Evolutionary conservation across 2,113 vertebrate genomes (phyloP), one percentile per base, ranked within the genome.

Genomic region (Gasterosteus aculeatus): DNA sequence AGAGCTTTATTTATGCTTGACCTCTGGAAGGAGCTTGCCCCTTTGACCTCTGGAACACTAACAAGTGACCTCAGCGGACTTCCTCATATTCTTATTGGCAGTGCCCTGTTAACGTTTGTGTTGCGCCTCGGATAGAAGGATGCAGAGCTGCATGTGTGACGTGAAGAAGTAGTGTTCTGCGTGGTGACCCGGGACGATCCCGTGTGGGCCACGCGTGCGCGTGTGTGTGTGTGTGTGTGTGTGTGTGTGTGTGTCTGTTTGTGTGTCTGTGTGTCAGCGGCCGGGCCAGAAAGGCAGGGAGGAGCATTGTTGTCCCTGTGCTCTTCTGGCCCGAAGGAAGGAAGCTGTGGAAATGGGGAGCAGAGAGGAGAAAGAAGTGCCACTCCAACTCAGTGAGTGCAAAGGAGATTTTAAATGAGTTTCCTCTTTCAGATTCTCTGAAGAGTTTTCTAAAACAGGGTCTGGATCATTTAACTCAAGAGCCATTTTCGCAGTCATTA

Each of bases 81-180:
- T 90, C 83, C 88, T 81, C 33, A 2, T 5, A 73, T 85, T 92
- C 90, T 85, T 81, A 88, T 89, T 89, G 89, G 88, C 72, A 72
- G 63, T 3, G 14, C 1, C 0, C 18, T 86, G 84, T 90, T 91
- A 84, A 83, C 39, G 73, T 90, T 51, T 72, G 67, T 57, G 74
- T 86, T 77, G 35, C 54, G 75, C 41, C 60, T 78, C 47, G 18
- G 78, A 88, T 69, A 70, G 77, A 75, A 58, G 64, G 70, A 68
- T 44, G 62, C 31, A 29, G 69, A 70, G 71, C 57, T 70, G 77
- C 4, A 19, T 72, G 72, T 44, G 39, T 19, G 42, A 64, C 60
- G 56, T 62, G 67, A 57, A 56, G 65, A 16, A 77, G 77, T 74
- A 6, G 16, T 39, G 65, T 77, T 78, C 66, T 69, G 69, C 4